Evolutionary conservation across 2,113 vertebrate species (phyloP).

Genomic region (Atherinomorus stipes): DNA sequence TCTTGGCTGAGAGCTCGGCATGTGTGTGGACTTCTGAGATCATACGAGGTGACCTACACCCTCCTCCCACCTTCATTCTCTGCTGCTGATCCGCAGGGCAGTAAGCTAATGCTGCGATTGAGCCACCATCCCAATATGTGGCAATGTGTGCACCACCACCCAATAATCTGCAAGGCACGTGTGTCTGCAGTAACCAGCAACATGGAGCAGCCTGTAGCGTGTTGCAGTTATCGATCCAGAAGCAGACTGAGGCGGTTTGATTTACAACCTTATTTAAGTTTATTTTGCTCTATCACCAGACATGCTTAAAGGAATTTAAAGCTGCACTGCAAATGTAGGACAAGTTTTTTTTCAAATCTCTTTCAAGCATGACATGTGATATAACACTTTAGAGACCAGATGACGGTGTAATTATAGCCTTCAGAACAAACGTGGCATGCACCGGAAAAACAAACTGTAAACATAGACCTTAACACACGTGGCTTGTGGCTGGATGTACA

Average conservation of each 20-base stretch:
- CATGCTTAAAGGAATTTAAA: constrained; percentile 4
- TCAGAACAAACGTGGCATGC: neutral
- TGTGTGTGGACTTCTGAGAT: neutral
- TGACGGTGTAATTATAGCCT: neutral
- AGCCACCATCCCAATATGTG: constrained; percentile 51
- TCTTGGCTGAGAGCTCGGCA: neutral
- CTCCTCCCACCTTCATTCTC: neutral
- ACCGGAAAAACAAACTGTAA: neutral
- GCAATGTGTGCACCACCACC: constrained; percentile 24
- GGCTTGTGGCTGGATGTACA: neutral
- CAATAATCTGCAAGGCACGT: constrained; percentile 54
- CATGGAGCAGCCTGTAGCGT: neutral
- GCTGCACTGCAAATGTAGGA: neutral
- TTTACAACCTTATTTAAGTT: neutral
- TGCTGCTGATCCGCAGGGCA: constrained; percentile 9
- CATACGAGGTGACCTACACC: constrained; percentile 12
- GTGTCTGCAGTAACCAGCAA: constrained; percentile 18
- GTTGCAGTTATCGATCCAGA: neutral
- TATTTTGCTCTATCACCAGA: neutral
- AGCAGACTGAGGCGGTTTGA: constrained; percentile 5
- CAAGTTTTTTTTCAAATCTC: constrained; percentile 7
- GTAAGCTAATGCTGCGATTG: neutral
- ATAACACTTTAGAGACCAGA: neutral
- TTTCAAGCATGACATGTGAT: constrained; percentile 4
- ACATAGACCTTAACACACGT: neutral